phyloP scores from a whole-genome alignment of 2,113 vertebrate species.

The Poecile atricapillus region DNA sequence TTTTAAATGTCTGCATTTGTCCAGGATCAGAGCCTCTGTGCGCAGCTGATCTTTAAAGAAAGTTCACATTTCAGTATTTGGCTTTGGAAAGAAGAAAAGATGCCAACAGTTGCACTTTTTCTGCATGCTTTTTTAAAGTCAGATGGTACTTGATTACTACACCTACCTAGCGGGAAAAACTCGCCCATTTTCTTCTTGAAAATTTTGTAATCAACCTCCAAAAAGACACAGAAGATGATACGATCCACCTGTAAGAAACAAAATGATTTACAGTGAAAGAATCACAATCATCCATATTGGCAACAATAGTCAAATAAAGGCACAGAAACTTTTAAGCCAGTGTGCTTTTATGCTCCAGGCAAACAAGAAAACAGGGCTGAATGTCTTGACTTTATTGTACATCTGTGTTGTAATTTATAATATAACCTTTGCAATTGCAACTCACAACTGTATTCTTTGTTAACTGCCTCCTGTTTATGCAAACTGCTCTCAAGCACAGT shows the following conservation, averaged over 20 bases:
- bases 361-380: background rate
- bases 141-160: background rate
- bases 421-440: background rate
- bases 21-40: background rate
- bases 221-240: constrained; percentile 97
- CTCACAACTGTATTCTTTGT: constrained; percentile 27
- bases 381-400: background rate
- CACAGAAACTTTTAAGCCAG: background rate
- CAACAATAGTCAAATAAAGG: background rate
- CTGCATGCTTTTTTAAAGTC: background rate
- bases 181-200: constrained; percentile 95
- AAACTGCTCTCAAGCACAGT: constrained; percentile 41
- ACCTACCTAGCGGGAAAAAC: constrained; percentile 87
- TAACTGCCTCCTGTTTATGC: constrained; percentile 43
- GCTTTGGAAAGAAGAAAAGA: background rate
- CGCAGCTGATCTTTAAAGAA: background rate
- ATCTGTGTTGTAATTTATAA: background rate
- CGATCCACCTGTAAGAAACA: constrained; percentile 85
- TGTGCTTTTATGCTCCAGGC: background rate
- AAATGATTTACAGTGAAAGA: constrained; percentile 42
- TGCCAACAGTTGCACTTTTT: background rate
- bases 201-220: constrained; percentile 94
- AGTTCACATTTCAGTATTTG: background rate
- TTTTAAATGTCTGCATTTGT: background rate
- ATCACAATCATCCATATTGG: background rate